Base-by-base conservation (phyloP, 2,888 invertebrate species). In the Dilophus febrilis region DNA sequence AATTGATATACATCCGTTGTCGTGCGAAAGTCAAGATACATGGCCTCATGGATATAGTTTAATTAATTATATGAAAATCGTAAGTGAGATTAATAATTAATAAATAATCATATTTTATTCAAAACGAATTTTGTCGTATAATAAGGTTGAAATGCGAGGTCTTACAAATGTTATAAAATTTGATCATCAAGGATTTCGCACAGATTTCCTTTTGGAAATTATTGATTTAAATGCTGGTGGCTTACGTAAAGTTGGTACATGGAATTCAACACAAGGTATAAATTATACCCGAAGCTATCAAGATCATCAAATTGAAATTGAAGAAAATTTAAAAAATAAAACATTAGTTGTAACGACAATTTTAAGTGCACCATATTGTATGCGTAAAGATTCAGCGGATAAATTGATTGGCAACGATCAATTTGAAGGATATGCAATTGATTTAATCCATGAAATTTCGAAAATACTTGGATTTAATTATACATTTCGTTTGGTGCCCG, bases 61-160 rank as follows among this genome's bases (percentile, higher is more conserved):
- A 48, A 87, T 94, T 51, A 94, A 94, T 68, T 91, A 90, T 57
- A 90, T 95, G 87, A 91, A 88, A 71, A 84, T 88, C 55, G 94
- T 40, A 40, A 18, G 22, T 40, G 3, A 64, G 74, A 79, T 36
- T 30, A 42, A 35, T 27, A 27, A 14, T 40, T 32, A 7, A 37
- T 35, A 22, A 27, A 26, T 12, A 22, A n/a, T n/a, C n/a, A n/a
- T n/a, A n/a, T n/a, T n/a, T n/a, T n/a, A n/a, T n/a, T n/a, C n/a
- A n/a, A n/a, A n/a, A n/a, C n/a, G n/a, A n/a, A n/a, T n/a, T n/a
- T n/a, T n/a, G n/a, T n/a, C n/a, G n/a, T n/a, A n/a, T n/a, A n/a
- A n/a, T n/a, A n/a, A 41, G 41, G 37, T 90, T 46, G 86, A 87
- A 67, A 85, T 88, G 77, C 75, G 80, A 51, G 92, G 92, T n/a